Evolutionary conservation across 2,888 invertebrate species (phyloP), one percentile per base, ranked within the genome.

Genomic region (Adelognathus sp.): DNA sequence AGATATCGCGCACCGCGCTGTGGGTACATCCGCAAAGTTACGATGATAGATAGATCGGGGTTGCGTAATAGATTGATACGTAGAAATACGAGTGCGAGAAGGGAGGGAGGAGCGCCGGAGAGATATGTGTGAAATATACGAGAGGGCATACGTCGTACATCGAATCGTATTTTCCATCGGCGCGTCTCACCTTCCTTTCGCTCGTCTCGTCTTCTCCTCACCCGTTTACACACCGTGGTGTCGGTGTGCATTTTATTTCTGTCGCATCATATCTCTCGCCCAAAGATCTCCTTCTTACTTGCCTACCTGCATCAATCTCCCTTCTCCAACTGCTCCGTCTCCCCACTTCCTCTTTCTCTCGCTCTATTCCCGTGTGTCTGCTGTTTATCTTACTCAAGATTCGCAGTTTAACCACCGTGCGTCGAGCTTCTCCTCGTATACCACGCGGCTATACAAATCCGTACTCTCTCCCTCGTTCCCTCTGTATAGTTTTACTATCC

Each of bases 361-460:
- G n/a, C 41, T 9, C 39, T 27, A 9, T 14, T n/a, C 21, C 63
- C 18, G 36, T 73, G 52, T 54, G 39, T 66, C 41, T 60, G 70
- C 76, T 76, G 73, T 80, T 72, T 69, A 75, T 75, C 70, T 78
- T 76, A 69, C 71, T 76, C 78, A 75, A 69, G 74, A 78, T 74
- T 78, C 70, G 69, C 74, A 64, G 78, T 74, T 74, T 78, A 78
- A 78, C 78, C 78, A 64, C 70, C 52, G 69, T 70, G 64, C 74
- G 64, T 64, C 27, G 64, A n/a, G n/a, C n/a, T n/a, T 41, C 64
- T 78, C 70, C 70, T 70, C 74, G n/a, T n/a, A n/a, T n/a, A n/a
- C 64, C 64, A 54, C 70, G 27, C 64, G 52, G 72, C 64, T 75
- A 75, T 81, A 75, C 74, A 78, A 78, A 78, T 80, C 80, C 67